phyloP scores from a whole-genome alignment of 2,113 vertebrate species.

The Gymnorhina tibicen region DNA sequence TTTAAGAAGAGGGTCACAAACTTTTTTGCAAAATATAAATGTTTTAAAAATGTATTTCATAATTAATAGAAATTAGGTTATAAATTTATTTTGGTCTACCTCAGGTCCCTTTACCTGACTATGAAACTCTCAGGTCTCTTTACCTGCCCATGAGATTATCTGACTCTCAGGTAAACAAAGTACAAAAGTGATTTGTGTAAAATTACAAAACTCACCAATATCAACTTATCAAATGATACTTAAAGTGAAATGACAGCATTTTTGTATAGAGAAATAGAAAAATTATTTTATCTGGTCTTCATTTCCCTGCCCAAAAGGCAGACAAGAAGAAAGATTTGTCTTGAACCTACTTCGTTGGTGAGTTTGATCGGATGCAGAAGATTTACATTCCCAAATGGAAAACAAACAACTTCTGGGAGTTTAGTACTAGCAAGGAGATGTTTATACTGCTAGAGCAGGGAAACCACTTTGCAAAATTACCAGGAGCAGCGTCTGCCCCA shows the following conservation, averaged over 20 bases:
- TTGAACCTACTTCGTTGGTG: fast-evolving
- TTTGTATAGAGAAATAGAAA: neutral
- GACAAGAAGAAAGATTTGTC: neutral
- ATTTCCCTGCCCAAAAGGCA: neutral
- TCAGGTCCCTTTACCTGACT: neutral
- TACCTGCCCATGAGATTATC: neutral
- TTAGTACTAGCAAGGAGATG: neutral
- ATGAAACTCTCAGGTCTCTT: neutral
- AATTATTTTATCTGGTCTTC: neutral
- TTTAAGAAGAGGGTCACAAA: neutral
- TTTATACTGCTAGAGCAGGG: neutral
- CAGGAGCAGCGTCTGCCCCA: neutral
- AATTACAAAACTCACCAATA: neutral
- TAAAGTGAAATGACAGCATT: neutral
- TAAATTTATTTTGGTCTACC: neutral
- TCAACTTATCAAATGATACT: neutral
- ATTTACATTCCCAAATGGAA: neutral
- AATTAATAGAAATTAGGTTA: neutral
- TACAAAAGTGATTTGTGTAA: neutral
- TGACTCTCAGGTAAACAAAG: neutral
- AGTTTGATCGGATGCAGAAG: neutral
- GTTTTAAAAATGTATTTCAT: neutral
- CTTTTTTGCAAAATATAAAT: neutral
- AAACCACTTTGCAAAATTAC: neutral
- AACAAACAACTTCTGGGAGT: neutral